Evolutionary conservation across 92 coral and sea anemone genomes (phyloP), one percentile per base, ranked within the genome.

Genomic region (Palythoa heliodiscus): DNA sequence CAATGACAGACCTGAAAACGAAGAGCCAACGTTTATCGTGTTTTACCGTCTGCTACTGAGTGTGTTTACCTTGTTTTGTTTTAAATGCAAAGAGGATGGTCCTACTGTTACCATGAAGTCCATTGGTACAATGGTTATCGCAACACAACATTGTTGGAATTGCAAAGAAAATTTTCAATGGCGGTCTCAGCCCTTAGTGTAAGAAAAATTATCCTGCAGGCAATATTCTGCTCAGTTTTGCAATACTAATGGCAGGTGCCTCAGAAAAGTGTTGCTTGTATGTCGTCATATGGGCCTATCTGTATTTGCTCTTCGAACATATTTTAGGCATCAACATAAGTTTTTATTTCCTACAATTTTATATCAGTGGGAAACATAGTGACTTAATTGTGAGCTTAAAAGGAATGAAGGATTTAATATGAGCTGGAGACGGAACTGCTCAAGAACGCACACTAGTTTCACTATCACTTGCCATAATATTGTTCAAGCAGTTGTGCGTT

Each of bases 151-250:
- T 9, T 87, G 90, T 73, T 25, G 6, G 15, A 69, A 80, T 16
- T 87, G 90, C 35, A 52, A 16, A 19, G 29, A 68, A 3, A 22
- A 5, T 15, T 87, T 11, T 58, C 20, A 24, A 14, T 87, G 87
- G 90, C 73, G 81, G 29, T 67, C 79, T 25, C 90, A 87, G 82
- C 87, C 87, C 1, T 19, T 24, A 2, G 52, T 69, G 23, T 8
- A 22, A 29, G 84, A 7, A 81, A 70, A 80, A 58, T 35, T 53
- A 81, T 52, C 90, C 90, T 17, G 82, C 60, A 37, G 90, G 90
- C 20, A 87, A 87, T 80, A 38, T 87, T n/a, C 70, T 87, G 7
- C 52, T 81, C 15, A 87, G 87, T 71, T 87, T 87, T 81, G 87
- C 70, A 35, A 70, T 72, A 47, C 29, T 87, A 58, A 78, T 69